These are phyloP conservation scores for Ladona fulva DNA, from an alignment of 1,140 invertebrate genomes.

Conservation along the genomic window DNA sequence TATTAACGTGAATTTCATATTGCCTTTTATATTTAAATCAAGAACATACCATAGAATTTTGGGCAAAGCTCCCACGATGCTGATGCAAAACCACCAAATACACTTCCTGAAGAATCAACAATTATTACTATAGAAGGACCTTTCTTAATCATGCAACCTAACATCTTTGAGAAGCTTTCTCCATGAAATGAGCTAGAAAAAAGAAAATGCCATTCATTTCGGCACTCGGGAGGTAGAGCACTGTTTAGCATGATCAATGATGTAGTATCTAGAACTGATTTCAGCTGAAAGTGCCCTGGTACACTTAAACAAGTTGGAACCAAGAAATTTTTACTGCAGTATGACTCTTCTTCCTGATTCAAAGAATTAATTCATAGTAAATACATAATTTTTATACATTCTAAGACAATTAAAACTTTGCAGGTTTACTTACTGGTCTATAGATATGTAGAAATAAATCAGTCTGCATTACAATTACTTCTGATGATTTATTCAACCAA, in stretches of 20 bases:
- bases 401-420: neutral
- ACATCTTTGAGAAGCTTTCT: constrained; percentile 72
- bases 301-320: neutral
- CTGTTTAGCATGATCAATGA: constrained; percentile 69
- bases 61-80: constrained; percentile 61
- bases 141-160: constrained; percentile 59
- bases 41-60: constrained; percentile 47
- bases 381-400: neutral
- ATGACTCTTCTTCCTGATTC: neutral
- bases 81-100: constrained; percentile 81
- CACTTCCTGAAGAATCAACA: constrained; percentile 68
- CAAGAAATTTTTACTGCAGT: neutral
- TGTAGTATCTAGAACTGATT: constrained; percentile 60
- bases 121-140: constrained; percentile 68
- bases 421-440: neutral
- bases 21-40: no score
- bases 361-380: neutral
- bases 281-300: neutral
- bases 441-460: neutral
- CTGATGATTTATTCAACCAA: neutral
- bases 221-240: constrained; percentile 58
- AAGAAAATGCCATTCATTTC: constrained; percentile 69
- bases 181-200: constrained; percentile 76
- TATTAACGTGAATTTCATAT: no score
- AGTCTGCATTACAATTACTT: neutral